Evolutionary conservation across 1,140 invertebrate species (phyloP), one percentile per base, ranked within the genome.

Genomic region (Elymnias hypermnestra): DNA sequence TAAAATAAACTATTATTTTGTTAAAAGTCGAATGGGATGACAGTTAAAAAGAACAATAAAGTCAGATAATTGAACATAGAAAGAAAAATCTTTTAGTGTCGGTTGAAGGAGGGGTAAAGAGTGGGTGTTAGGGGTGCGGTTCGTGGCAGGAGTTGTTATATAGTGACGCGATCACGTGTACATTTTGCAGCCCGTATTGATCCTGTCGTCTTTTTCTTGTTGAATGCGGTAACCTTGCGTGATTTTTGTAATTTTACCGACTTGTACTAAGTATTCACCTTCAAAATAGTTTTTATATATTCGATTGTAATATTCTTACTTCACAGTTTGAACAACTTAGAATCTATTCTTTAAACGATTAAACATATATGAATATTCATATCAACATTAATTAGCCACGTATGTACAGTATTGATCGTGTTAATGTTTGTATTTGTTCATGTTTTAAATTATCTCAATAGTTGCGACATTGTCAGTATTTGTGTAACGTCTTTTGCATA

Each of bases 91-190:
- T 69, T 67, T 77, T 78, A 71, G 73, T 79, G 67, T 73, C 72
- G 70, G 71, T 62, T 53, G 67, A 53, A 65, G 65, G 63, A 63
- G 60, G 57, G 67, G 66, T 66, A 54, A 63, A 58, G 53, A 59
- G 62, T 68, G 81, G 78, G 77, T 76, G 81, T 70, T 70, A 72
- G 69, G 70, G 72, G 78, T 72, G 68, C 64, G 76, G 70, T 72
- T 62, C 67, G 66, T 64, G 63, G 74, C 65, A 64, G 67, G 75
- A 71, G 69, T 72, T 69, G 75, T 79, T 83, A 77, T 81, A 77
- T 81, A 83, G 79, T 83, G 76, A 76, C 75, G 70, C 75, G 79
- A 82, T 83, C 79, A 83, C 79, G 77, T 84, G 79, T 84, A 82
- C 77, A 84, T 79, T 83, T 83, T 83, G 79, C 76, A 83, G 77